Evolutionary conservation across 2,888 invertebrate species (phyloP).

Genomic region (Tortricodes alternella): DNA sequence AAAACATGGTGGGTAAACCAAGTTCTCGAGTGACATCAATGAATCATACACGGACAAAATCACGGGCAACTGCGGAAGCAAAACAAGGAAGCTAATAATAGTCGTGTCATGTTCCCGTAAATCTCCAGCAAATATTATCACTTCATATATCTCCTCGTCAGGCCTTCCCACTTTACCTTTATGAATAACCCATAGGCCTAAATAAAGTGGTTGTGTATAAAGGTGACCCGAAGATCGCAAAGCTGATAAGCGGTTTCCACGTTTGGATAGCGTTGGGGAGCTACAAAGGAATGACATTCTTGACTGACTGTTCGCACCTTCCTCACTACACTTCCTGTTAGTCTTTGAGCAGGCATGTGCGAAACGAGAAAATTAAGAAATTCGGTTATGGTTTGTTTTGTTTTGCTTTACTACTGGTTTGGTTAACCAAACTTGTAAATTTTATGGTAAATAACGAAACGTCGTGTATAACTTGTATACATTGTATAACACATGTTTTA

Average conservation of each 20-base stretch:
- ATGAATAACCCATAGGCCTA: slow-evolving; percentile 43
- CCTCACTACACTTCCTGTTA: background rate
- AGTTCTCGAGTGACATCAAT: no score
- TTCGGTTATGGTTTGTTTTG: background rate
- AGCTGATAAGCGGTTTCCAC: slow-evolving; percentile 39
- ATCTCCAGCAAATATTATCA: slow-evolving; percentile 20
- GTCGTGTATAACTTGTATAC: no score
- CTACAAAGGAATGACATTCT: slow-evolving; percentile 16
- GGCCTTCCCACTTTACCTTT: slow-evolving; percentile 33
- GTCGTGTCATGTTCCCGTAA: slow-evolving; percentile 11
- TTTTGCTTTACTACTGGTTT: background rate
- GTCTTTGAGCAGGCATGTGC: background rate
- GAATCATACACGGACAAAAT: no score
- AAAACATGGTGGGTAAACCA: no score
- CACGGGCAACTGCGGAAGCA: no score
- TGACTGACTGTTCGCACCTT: slow-evolving; percentile 19
- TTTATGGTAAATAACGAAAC: no score
- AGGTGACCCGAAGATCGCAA: slow-evolving; percentile 44
- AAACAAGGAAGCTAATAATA: background rate
- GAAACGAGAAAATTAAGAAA: background rate
- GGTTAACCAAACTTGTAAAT: background rate
- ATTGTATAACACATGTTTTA: no score
- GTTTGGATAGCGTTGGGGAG: slow-evolving; percentile 2
- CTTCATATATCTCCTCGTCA: slow-evolving; percentile 30
- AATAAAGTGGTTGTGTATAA: slow-evolving; percentile 48